Evolutionary conservation across 2,113 vertebrate genomes (phyloP).

Genomic region (Bothrops jararaca): DNA sequence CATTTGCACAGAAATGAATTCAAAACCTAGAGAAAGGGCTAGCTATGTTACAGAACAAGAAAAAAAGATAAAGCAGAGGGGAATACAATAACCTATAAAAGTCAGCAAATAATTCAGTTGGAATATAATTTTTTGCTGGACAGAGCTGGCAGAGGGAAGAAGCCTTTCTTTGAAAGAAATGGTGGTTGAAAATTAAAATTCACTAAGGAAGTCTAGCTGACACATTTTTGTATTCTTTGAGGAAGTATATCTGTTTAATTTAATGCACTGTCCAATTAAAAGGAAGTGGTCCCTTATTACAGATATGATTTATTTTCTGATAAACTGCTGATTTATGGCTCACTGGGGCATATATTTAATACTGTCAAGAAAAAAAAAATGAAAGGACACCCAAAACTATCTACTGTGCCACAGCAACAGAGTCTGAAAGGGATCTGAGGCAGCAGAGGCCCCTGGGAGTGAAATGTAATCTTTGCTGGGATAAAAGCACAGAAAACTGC

Average conservation of each 20-base stretch:
- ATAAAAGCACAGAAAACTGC: slow-evolving; percentile 70
- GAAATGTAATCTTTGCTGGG: slow-evolving; percentile 75
- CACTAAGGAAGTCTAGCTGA: slow-evolving; percentile 69
- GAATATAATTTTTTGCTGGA: slow-evolving; percentile 46
- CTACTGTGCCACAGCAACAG: slow-evolving; percentile 69
- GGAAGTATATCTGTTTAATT: slow-evolving; percentile 70
- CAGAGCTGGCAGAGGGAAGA: slow-evolving; percentile 22
- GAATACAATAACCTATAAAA: slow-evolving; percentile 47
- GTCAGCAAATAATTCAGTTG: slow-evolving; percentile 48
- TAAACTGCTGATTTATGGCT: slow-evolving; percentile 77
- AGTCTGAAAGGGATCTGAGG: slow-evolving; percentile 74
- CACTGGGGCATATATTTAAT: slow-evolving; percentile 73
- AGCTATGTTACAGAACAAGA: neutral
- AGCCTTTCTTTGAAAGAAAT: slow-evolving; percentile 63
- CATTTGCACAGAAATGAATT: neutral
- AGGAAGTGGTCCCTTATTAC: slow-evolving; percentile 76
- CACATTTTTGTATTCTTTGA: slow-evolving; percentile 70
- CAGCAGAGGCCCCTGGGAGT: slow-evolving; percentile 70
- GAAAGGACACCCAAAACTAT: slow-evolving; percentile 76
- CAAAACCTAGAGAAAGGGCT: slow-evolving; percentile 26
- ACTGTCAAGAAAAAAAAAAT: slow-evolving; percentile 61
- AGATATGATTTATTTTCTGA: slow-evolving; percentile 75
- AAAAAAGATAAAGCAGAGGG: slow-evolving; percentile 46
- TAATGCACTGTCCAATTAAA: slow-evolving; percentile 74
- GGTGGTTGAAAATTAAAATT: slow-evolving; percentile 69